These are phyloP conservation scores for Catharus fuscescens DNA, from an alignment of 2,113 vertebrate genomes.

Conservation along the genomic window DNA sequence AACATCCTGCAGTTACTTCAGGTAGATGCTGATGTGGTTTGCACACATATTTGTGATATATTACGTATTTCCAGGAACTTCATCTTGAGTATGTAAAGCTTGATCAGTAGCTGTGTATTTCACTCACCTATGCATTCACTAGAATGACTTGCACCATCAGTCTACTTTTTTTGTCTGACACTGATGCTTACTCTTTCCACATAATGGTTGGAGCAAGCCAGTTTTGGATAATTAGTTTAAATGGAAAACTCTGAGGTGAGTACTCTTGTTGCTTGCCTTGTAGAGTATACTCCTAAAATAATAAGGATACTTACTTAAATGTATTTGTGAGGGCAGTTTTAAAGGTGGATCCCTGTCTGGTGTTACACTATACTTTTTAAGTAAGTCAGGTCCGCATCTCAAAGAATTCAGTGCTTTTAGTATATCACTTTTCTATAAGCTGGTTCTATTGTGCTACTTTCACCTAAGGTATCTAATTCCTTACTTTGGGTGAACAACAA, in stretches of 20 bases:
- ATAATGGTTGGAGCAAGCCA: constrained; percentile 50
- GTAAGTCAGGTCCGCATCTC: constrained; percentile 58
- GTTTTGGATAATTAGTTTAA: constrained; percentile 46
- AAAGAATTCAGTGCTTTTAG: constrained; percentile 25
- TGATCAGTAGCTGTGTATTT: not conserved
- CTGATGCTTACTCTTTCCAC: constrained; percentile 40
- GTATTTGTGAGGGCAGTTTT: constrained; percentile 60
- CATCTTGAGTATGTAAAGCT: not conserved
- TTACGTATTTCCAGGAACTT: not conserved
- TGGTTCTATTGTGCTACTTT: constrained; percentile 29
- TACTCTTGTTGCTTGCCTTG: constrained; percentile 65
- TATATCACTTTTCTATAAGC: not conserved
- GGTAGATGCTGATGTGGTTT: not conserved
- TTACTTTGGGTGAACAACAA: constrained; percentile 34
- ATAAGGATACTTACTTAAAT: constrained; percentile 36
- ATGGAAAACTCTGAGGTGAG: constrained; percentile 34
- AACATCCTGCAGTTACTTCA: not conserved
- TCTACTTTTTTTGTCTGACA: not conserved
- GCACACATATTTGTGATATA: not conserved
- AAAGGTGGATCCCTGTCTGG: not conserved
- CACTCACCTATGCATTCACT: not conserved
- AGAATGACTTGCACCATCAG: not conserved
- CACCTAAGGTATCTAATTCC: not conserved
- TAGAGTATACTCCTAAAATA: constrained; percentile 38
- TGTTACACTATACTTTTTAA: constrained; percentile 16